Evolutionary conservation across 2,113 vertebrate species (phyloP), one percentile per base, ranked within the genome.

Genomic region (Odocoileus hemionus): DNA sequence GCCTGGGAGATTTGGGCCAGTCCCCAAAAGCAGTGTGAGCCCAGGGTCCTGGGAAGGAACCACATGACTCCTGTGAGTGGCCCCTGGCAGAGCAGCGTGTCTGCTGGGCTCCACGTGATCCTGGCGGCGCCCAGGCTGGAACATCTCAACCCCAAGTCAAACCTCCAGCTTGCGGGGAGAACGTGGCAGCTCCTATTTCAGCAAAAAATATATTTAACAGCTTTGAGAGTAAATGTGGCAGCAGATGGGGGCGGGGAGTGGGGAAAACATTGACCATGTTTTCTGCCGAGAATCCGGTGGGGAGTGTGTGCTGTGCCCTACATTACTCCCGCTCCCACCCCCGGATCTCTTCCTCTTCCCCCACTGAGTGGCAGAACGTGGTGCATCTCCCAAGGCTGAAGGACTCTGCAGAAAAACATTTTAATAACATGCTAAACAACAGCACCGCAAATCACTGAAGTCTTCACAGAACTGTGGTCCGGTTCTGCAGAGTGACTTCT

Each of bases 201-300:
- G 64, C 85, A 39, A 85, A 47, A 97, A 82, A 54, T 79, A 74
- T 21, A 79, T n/a, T 74, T 85, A 92, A 76, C 55, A 74, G 90
- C 7, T 16, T 96, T 91, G 57, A 85, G 96, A 97, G 78, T 76
- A 88, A 90, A 79, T 8, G 45, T 10, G 36, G 92, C 54, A 89
- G 94, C 23, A 93, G 52, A 86, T 28, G 43, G 70, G 67, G 26
- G 50, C 6, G 6, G 39, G 30, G 43, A 76, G 25, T 5, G 26
- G 4, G 19, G 95, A 91, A 95, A 96, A 36, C 33, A 39, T 5
- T 5, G 9, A 12, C 57, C 3, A 5, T 6, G 50, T 45, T 54
- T 96, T 67, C 96, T 96, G 57, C 57, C 85, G 76, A 97, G 82
- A 97, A 87, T n/a, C 82, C 43, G 91, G 9, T 5, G 94, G 55